Evolutionary conservation across 2,797 vertebrate species (phyloP).

Genomic region (Enteromius unitaeniatus): DNA sequence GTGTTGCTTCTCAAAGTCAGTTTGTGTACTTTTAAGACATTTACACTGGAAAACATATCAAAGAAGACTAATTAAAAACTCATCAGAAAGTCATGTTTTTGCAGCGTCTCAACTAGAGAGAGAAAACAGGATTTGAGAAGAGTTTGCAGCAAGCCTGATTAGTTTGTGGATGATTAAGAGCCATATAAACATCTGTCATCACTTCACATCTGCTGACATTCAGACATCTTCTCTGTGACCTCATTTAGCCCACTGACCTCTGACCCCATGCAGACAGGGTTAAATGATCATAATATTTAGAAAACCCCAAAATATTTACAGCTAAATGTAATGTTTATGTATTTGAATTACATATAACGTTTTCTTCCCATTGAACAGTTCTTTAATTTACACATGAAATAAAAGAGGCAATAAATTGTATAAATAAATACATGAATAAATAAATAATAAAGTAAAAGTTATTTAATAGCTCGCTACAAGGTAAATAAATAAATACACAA

Average conservation of each 20-base stretch:
- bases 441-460: no score
- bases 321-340: neutral
- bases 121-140: neutral
- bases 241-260: neutral
- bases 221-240: neutral
- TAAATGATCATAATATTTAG: neutral
- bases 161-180: slow-evolving; percentile 2
- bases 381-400: neutral
- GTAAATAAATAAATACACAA: neutral
- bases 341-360: neutral
- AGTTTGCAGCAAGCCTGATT: slow-evolving; percentile 5
- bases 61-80: neutral
- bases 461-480: no score
- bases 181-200: neutral
- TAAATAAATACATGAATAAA: no score
- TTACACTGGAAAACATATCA: neutral
- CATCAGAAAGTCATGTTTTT: neutral
- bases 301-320: neutral
- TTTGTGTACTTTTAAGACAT: neutral
- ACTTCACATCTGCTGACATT: neutral
- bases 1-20: neutral
- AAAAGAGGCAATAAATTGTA: no score
- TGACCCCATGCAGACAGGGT: neutral
- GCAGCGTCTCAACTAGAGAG: neutral
- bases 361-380: neutral